Conservation (phyloP, 92 coral and sea anemone species). For the Phenganax subtilis region DNA sequence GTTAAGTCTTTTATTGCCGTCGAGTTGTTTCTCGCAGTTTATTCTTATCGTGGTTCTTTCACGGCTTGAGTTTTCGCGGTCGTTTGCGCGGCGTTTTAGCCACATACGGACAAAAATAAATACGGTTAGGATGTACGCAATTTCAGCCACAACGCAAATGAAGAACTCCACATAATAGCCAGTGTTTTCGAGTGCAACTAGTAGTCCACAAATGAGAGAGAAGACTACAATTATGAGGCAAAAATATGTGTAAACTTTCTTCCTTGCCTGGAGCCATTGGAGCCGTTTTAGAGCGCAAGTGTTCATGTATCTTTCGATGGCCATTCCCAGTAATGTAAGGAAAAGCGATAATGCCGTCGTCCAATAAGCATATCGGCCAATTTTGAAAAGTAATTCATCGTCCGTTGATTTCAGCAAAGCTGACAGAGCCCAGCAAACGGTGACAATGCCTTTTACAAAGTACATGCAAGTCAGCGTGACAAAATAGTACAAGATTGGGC, state of each 20-base stretch:
- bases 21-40: neutral
- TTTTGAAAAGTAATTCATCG: slow-evolving; percentile 10
- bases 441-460: slow-evolving; percentile 33
- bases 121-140: slow-evolving; percentile 25
- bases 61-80: slow-evolving; percentile 7
- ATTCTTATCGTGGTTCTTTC: neutral
- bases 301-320: slow-evolving; percentile 33
- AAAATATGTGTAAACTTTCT: slow-evolving; percentile 31
- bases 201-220: slow-evolving; percentile 35
- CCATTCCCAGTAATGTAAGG: slow-evolving; percentile 29
- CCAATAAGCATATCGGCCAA: slow-evolving; percentile 36
- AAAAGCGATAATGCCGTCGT: slow-evolving; percentile 34
- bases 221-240: slow-evolving; percentile 39
- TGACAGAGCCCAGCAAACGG: slow-evolving; percentile 38
- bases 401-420: slow-evolving; percentile 7
- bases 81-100: slow-evolving; percentile 22
- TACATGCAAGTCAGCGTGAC: slow-evolving; percentile 39
- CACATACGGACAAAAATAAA: slow-evolving; percentile 19
- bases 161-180: slow-evolving; percentile 26
- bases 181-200: slow-evolving; percentile 33
- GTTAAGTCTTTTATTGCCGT: slow-evolving; percentile 16
- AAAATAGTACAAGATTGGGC: slow-evolving; percentile 35
- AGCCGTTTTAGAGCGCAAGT: slow-evolving; percentile 7
- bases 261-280: slow-evolving; percentile 36
- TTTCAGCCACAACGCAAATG: slow-evolving; percentile 34